Evolutionary conservation across 2,888 invertebrate genomes (phyloP).

Genomic region (Eupeodes latifasciatus): DNA sequence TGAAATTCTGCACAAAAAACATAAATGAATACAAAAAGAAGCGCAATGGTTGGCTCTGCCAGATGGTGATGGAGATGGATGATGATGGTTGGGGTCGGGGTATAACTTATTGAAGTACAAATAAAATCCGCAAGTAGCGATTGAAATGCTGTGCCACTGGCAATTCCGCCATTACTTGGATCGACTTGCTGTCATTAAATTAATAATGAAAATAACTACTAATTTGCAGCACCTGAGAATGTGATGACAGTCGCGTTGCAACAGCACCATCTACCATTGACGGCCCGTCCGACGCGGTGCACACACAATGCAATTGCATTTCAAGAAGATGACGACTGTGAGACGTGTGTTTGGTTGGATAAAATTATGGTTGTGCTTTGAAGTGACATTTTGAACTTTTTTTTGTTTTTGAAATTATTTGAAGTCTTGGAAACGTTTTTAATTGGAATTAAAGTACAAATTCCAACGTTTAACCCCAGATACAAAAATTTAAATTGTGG

Average conservation of each 20-base stretch:
- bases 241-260: constrained; percentile 57
- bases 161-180: constrained; percentile 55
- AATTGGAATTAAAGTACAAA: constrained; percentile 40
- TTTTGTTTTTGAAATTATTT: constrained; percentile 22
- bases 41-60: constrained; percentile 42
- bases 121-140: constrained; percentile 68
- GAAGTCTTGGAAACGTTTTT: constrained; percentile 38
- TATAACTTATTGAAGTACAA: constrained; percentile 64
- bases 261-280: background rate
- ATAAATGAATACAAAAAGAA: constrained; percentile 24
- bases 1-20: constrained; percentile 55
- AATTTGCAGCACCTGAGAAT: constrained; percentile 76
- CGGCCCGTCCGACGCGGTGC: background rate
- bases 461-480: constrained; percentile 20
- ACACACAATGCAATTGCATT: constrained; percentile 1
- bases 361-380: constrained; percentile 26
- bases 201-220: constrained; percentile 75
- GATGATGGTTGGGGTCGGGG: constrained; percentile 4
- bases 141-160: constrained; percentile 67
- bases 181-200: constrained; percentile 68
- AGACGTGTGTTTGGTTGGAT: constrained; percentile 47
- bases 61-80: background rate
- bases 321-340: constrained; percentile 60
- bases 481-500: background rate
- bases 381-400: constrained; percentile 26